A percentile compares a stretch with the other conserved stretches of the same genome.
These are phyloP conservation scores for Bibio marci DNA, from an alignment of 2,888 invertebrate genomes.

Conservation along the genomic window DNA sequence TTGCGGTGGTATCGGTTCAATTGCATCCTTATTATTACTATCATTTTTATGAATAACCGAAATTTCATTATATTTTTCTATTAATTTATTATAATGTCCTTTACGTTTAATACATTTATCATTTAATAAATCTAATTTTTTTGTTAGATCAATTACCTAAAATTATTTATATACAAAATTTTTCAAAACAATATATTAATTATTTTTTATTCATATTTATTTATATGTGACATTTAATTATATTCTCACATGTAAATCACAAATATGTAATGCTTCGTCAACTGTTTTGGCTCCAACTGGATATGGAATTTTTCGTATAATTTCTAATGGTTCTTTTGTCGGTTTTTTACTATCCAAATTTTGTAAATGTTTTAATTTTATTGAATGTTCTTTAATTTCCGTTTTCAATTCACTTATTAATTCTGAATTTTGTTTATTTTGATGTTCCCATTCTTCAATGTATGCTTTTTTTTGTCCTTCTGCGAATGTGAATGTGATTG, in stretches of 20 bases:
- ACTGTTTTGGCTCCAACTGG: slow-evolving; percentile 32
- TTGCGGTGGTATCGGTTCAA: slow-evolving; percentile 18
- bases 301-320: slow-evolving; percentile 25
- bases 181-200: neutral
- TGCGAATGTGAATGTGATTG: no score
- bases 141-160: slow-evolving; percentile 37
- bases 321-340: slow-evolving; percentile 15
- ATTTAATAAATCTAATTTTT: slow-evolving; percentile 52
- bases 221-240: neutral
- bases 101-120: slow-evolving; percentile 50
- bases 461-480: slow-evolving; percentile 76
- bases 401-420: slow-evolving; percentile 54
- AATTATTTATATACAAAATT: neutral
- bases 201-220: no score
- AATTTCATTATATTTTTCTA: slow-evolving; percentile 42
- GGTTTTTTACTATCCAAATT: slow-evolving; percentile 23
- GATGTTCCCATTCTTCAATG: slow-evolving; percentile 62
- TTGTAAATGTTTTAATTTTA: slow-evolving; percentile 31
- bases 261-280: slow-evolving; percentile 33
- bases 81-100: slow-evolving; percentile 36
- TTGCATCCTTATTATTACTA: slow-evolving; percentile 19
- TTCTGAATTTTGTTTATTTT: slow-evolving; percentile 52
- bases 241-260: slow-evolving; percentile 51
- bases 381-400: slow-evolving; percentile 46
- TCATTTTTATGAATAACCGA: slow-evolving; percentile 38